Evolutionary conservation across 2,797 vertebrate species (phyloP).

Genomic region (Lepidocolaptes lacrymiger): DNA sequence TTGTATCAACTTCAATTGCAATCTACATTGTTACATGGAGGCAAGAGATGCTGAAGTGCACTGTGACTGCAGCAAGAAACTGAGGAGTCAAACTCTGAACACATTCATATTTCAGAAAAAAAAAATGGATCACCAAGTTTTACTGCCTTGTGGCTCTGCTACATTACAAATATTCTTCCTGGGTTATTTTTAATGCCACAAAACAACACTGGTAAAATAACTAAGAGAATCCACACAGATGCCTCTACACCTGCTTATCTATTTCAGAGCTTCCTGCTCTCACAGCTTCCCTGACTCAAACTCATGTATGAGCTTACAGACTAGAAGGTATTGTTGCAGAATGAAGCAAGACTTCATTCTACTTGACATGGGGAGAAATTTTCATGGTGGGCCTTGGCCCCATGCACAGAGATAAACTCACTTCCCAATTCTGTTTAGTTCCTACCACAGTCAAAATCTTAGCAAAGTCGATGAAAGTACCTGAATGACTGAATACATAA

Average conservation of each 20-base stretch:
- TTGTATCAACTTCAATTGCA: conserved; percentile 18
- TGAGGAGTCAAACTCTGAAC: not conserved
- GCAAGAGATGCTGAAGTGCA: not conserved
- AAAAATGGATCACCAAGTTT: not conserved
- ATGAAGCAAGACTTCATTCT: not conserved
- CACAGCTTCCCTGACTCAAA: not conserved
- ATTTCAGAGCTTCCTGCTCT: not conserved
- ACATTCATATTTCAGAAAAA: not conserved
- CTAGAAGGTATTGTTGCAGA: not conserved
- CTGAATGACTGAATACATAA: not conserved
- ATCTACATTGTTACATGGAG: not conserved
- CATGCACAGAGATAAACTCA: not conserved
- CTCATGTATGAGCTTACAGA: not conserved
- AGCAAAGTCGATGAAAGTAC: not conserved
- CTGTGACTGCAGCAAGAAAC: not conserved
- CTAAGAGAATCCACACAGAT: not conserved
- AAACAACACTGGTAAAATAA: not conserved
- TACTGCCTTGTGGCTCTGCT: not conserved
- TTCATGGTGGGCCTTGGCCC: not conserved
- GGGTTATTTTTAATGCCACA: conserved; percentile 1
- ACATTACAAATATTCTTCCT: not conserved
- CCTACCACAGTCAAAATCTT: not conserved
- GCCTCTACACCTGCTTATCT: not conserved
- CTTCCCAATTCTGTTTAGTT: not conserved
- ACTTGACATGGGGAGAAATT: not conserved